Evolutionary conservation across 2,113 vertebrate genomes (phyloP), one percentile per base, ranked within the genome.

Genomic region (Puma concolor): DNA sequence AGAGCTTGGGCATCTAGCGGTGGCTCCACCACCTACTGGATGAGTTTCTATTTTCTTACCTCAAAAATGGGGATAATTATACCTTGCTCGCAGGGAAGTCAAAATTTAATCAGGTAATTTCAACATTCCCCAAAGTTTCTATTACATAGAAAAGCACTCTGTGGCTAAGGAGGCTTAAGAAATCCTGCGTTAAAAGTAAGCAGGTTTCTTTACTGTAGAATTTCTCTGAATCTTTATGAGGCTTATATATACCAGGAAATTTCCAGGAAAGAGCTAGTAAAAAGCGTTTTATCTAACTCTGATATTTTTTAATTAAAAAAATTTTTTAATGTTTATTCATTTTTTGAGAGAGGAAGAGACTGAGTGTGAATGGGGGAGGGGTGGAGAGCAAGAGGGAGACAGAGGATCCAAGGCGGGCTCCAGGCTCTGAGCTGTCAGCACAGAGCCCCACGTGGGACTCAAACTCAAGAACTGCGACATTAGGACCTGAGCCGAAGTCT

Each of bases 41-140:
- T 69, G n/a, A 90, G 33, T 52, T 86, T 95, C 69, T n/a, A 25
- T 96, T 90, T 96, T 64, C 76, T 94, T 64, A 94, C 27, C 63
- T 63, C 84, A 29, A 72, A 95, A 94, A 48, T 87, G 7, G 38
- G 4, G 54, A 21, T 54, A 64, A 80, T 85, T 57, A 89, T 64
- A n/a, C 14, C 64, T 67, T 52, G 17, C 54, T 97, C 84, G 0
- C 29, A 80, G 33, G 29, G 31, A 71, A 77, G 36, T 82, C 72
- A 88, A 67, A 93, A 41, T 74, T 90, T 57, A 88, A 76, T 90
- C n/a, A 15, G 82, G 9, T 27, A 38, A 79, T 79, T 96, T 96
- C 69, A 91, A 7, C 38, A 86, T 91, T 80, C 19, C 52, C 21
- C 13, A 1, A 66, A 67, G 17, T 94, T 90, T 86, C 60, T 88